These are phyloP conservation scores for Sinelater perroti DNA, from an alignment of 2,888 invertebrate species.

Conservation along the genomic window DNA sequence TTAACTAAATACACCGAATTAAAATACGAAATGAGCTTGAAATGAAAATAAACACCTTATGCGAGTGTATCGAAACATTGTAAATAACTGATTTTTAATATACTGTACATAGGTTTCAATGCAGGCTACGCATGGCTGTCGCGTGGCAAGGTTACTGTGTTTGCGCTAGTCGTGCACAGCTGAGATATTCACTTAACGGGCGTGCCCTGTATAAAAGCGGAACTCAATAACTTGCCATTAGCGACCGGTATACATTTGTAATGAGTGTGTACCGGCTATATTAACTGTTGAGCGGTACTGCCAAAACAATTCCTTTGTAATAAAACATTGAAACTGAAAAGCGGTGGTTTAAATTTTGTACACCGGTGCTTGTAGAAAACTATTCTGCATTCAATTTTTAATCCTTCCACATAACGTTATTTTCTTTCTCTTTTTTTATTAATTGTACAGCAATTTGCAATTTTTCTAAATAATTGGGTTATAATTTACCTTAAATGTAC, in stretches of 20 bases:
- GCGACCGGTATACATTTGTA: slow-evolving; percentile 30
- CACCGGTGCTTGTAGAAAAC: no score
- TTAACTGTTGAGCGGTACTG: slow-evolving; percentile 39
- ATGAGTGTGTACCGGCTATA: slow-evolving; percentile 33
- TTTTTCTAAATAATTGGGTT: no score
- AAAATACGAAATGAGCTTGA: slow-evolving; percentile 31
- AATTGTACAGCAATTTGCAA: no score
- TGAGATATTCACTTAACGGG: slow-evolving; percentile 2
- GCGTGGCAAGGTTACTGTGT: slow-evolving; percentile 15
- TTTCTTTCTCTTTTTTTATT: no score
- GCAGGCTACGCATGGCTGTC: slow-evolving; percentile 25
- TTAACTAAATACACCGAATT: slow-evolving; percentile 26
- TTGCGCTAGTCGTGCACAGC: neutral
- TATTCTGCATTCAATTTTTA: no score
- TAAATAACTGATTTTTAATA: slow-evolving; percentile 35
- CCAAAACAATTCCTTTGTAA: slow-evolving; percentile 43
- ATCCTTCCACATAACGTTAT: no score
- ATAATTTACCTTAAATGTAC: no score
- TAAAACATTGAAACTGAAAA: slow-evolving; percentile 24
- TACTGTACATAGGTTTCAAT: slow-evolving; percentile 32
- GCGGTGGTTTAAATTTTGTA: no score
- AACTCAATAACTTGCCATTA: slow-evolving; percentile 26
- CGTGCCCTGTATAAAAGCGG: neutral
- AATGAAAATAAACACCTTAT: slow-evolving; percentile 28
- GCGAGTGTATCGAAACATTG: slow-evolving; percentile 30